Evolutionary conservation across 2,888 invertebrate genomes (phyloP).

Genomic region (Eilema caniola): DNA sequence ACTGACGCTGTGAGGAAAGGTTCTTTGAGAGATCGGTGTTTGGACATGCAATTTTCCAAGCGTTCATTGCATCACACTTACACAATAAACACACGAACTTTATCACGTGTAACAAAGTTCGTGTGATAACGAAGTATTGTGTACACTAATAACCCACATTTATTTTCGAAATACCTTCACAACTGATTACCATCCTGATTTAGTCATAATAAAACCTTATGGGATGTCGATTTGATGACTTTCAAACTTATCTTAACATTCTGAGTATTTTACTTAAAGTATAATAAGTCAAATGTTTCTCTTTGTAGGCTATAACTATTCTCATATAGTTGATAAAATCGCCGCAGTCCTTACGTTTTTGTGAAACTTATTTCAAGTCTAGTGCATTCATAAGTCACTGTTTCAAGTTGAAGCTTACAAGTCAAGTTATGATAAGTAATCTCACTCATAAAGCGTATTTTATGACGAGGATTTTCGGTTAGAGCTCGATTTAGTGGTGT

Average conservation of each 20-base stretch:
- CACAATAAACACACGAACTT: no score
- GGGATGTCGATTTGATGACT: background rate
- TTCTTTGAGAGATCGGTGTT: no score
- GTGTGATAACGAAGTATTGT: no score
- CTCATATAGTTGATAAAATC: conserved; percentile 1
- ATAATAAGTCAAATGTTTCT: background rate
- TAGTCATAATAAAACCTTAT: background rate
- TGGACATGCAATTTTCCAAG: no score
- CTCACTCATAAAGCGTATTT: background rate
- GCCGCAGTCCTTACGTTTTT: background rate
- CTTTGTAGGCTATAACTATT: background rate
- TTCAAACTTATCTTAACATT: background rate
- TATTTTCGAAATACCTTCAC: no score
- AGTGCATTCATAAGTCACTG: background rate
- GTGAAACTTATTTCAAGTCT: conserved; percentile 1
- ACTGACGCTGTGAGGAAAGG: no score
- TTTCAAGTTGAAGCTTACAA: background rate
- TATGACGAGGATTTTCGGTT: conserved; percentile 1
- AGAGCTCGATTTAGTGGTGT: background rate
- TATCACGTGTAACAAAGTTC: no score
- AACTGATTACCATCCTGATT: no score
- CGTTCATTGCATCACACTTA: no score
- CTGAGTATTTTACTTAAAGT: background rate
- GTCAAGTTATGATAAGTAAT: conserved; percentile 4
- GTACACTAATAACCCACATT: no score